Evolutionary conservation across 2,797 vertebrate species (phyloP), one percentile per base, ranked within the genome.

Genomic region (Eleutherodactylus coqui): DNA sequence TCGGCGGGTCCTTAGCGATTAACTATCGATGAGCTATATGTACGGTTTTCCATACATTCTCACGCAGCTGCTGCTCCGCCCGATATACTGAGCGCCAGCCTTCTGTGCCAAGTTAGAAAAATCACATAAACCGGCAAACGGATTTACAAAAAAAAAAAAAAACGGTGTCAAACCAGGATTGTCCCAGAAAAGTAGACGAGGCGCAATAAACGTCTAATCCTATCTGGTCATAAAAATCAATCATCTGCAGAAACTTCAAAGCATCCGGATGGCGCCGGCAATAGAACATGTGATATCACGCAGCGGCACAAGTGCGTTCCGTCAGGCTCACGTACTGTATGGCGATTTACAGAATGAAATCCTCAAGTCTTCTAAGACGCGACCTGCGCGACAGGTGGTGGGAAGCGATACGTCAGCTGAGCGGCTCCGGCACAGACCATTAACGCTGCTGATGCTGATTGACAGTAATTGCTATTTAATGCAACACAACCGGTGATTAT

Each of bases 381-480:
- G 7, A 8, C 62, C 45, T 19, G 14, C 77, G 73, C 24, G 78
- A 77, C 83, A 84, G 75, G 83, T 84, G 75, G 60, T 8, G 49
- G 41, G 1, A 4, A 21, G 32, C 5, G 73, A 29, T 73, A 24
- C 41, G 69, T 8, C 67, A 6, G 16, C 72, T 16, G n/a, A 0
- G 27, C 60, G 24, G 75, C n/a, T 43, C 41, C 73, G 49, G 27
- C 43, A 49, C 41, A 5, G 2, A 47, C 13, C 6, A 79, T 58
- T 32, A 64, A 51, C 45, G 7, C 45, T n/a, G n/a, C 60, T 32
- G 5, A 29, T 47, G 34, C 1, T 29, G 21, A 64, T 14, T 13
- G 17, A 29, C 2, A 41, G 41, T 34, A n/a, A 10, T 64, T 24
- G 17, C 79, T 19, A 78, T 38, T 38, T 13, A 38, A 77, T 53